A percentile compares a stretch with the other conserved stretches of the same genome.
Conservation (phyloP, 2,797 vertebrate genomes). For the Eulemur rubriventer region DNA sequence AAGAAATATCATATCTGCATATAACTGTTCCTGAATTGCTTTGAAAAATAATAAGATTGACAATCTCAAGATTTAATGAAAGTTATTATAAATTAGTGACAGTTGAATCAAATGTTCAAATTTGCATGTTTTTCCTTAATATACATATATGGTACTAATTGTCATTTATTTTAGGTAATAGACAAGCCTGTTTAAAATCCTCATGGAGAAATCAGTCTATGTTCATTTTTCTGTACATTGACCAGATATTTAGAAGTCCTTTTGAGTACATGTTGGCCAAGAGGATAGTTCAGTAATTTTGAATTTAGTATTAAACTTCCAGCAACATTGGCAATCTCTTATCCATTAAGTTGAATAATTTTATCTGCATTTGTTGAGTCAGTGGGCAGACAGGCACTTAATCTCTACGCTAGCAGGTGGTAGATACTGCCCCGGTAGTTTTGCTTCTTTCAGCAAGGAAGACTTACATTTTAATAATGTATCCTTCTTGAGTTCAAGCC, state of each 20-base stretch:
- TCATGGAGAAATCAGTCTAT: conserved; percentile 1
- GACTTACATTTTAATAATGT: background rate
- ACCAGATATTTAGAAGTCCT: conserved; percentile 2
- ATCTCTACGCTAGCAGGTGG: background rate
- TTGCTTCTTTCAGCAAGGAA: background rate
- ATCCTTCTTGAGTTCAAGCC: background rate
- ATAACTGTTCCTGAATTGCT: background rate
- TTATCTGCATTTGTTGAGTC: background rate
- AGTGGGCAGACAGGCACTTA: background rate
- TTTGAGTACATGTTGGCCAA: conserved; percentile 47
- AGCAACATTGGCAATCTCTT: background rate
- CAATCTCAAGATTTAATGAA: conserved; percentile 19
- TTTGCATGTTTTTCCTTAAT: conserved; percentile 40
- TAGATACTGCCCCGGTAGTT: background rate
- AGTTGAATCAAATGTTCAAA: background rate
- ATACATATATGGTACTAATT: background rate
- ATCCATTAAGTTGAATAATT: background rate
- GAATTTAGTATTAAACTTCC: conserved; percentile 40
- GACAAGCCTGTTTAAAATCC: conserved; percentile 17
- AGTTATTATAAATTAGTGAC: conserved; percentile 22
- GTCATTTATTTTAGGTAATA: background rate
- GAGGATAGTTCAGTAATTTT: background rate
- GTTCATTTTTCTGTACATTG: conserved; percentile 2
- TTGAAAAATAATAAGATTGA: conserved; percentile 39
- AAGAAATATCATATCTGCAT: background rate